Percentiles rank a stretch among this genome's conserved stretches.
These are phyloP conservation scores for Cynodonichthys magdalenae DNA, from an alignment of 2,797 vertebrate genomes.

Conservation along the genomic window DNA sequence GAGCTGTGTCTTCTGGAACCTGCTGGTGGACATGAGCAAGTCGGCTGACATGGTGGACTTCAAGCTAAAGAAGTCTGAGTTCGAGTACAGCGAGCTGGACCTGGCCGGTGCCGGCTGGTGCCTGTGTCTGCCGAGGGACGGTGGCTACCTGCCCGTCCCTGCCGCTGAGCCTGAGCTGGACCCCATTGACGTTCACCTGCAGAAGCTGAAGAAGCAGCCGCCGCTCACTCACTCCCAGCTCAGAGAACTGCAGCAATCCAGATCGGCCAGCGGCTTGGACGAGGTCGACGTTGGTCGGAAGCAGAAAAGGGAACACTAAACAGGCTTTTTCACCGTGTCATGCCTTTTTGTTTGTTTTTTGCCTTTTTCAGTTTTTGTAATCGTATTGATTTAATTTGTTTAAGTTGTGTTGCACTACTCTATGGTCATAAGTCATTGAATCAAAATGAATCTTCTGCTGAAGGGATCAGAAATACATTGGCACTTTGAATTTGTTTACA, in stretches of 20 bases:
- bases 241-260: conserved; percentile 65
- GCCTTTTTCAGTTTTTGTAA: conserved; percentile 40
- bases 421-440: conserved; percentile 34
- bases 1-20: conserved; percentile 88
- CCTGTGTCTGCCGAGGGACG: conserved; percentile 88
- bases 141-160: conserved; percentile 86
- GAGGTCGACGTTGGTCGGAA: conserved; percentile 77
- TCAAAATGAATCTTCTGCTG: conserved; percentile 20
- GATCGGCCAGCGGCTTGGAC: conserved; percentile 68
- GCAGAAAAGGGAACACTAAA: conserved; percentile 75
- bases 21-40: conserved; percentile 84
- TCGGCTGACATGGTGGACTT: conserved; percentile 86
- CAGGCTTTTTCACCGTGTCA: conserved; percentile 21
- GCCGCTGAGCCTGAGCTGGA: conserved; percentile 74
- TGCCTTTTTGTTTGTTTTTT: conserved; percentile 48
- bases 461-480: conserved; percentile 46
- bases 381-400: conserved; percentile 54
- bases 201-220: conserved; percentile 73
- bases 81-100: conserved; percentile 81
- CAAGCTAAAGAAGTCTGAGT: conserved; percentile 71
- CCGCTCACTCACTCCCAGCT: conserved; percentile 68
- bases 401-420: conserved; percentile 69
- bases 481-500: conserved; percentile 65
- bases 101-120: conserved; percentile 88
- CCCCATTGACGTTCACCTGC: conserved; percentile 70